Evolutionary conservation across 2,113 vertebrate species (phyloP), one percentile per base, ranked within the genome.

Genomic region (Barnardius zonarius): DNA sequence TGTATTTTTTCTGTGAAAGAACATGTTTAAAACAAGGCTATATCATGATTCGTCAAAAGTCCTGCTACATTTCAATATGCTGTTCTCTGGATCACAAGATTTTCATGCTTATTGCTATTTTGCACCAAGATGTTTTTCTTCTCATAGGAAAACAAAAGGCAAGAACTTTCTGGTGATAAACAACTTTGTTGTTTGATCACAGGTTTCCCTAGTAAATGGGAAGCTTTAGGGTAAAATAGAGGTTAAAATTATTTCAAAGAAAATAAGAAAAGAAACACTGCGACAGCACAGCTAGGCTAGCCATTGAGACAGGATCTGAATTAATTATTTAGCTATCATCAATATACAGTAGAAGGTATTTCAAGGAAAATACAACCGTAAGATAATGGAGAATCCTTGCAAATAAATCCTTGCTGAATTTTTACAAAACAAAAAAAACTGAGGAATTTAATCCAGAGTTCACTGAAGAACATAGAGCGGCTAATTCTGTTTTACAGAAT

Each of bases 1-100:
- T 99, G 98, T 92, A 99, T 99, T 97, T 99, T 99, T 97, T 99
- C 99, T 99, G 97, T 24, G 66, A 76, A 44, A 68, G 27, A 80
- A 74, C 70, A 81, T 8, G 59, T 95, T 91, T 76, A 39, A 72
- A 90, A 55, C 67, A 88, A 83, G 73, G 89, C 87, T n/a, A 44
- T n/a, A 54, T 68, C 39, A 37, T 5, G 4, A 17, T 39, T 33
- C 2, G 1, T 68, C 39, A 43, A 19, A 77, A 91, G 24, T 66
- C n/a, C 37, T 70, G 20, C 37, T 90, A 51, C 64, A 80, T 66
- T 90, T 90, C 75, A 62, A 2, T 30, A 37, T 57, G 23, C 66
- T 83, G 1, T 39, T 84, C 52, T 72, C 52, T 74, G 25, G 41
- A 63, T 77, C 46, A 43, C 41, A 63, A 39, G 51, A 66, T 70